Conservation (phyloP, 2,113 vertebrate species). For the Dasyprocta punctata region DNA sequence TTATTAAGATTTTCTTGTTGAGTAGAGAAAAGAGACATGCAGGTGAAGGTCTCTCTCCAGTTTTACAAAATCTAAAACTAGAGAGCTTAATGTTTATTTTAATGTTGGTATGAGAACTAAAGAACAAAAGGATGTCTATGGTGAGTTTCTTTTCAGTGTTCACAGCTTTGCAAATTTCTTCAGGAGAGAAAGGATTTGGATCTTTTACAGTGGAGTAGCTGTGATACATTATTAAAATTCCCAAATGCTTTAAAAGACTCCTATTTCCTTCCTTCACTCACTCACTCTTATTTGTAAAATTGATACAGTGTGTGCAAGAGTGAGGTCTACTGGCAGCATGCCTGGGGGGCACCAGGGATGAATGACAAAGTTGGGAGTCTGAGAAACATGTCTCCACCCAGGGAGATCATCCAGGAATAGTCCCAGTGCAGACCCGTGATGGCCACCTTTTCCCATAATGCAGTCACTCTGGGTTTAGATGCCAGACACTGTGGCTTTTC, state of each 20-base stretch:
- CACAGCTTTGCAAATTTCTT: not conserved
- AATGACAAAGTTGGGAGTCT: not conserved
- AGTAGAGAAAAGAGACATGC: not conserved
- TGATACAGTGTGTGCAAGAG: fast-evolving
- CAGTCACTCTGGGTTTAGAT: not conserved
- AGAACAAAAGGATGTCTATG: not conserved
- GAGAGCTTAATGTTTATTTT: not conserved
- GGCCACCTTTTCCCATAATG: not conserved
- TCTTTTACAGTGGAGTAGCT: not conserved
- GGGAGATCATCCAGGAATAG: not conserved
- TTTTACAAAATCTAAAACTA: not conserved
- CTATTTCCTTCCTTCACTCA: not conserved
- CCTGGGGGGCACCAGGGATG: not conserved
- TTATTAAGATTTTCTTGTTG: not conserved
- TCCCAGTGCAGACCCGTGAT: not conserved
- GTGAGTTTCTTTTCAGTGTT: not conserved
- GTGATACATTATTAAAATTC: not conserved
- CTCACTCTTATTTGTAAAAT: not conserved
- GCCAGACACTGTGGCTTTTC: not conserved
- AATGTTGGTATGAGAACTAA: not conserved
- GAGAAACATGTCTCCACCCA: not conserved
- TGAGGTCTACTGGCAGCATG: not conserved
- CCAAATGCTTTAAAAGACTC: not conserved
- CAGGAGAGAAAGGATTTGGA: not conserved
- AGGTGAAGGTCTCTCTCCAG: not conserved